These are phyloP conservation scores for Cricetomys ansorgei DNA, from an alignment of 2,113 vertebrate species.

Conservation along the genomic window DNA sequence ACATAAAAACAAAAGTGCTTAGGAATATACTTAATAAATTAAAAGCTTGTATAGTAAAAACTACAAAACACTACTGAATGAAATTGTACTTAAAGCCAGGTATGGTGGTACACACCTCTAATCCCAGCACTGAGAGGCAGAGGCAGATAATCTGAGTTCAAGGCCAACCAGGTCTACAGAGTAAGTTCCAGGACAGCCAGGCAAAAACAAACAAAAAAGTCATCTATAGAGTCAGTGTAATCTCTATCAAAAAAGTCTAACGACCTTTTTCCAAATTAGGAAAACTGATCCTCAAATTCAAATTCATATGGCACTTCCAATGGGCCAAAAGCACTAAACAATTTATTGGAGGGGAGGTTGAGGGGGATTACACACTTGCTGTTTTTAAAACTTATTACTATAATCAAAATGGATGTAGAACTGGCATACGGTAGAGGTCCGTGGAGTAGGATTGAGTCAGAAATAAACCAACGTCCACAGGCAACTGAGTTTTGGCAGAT, in stretches of 20 bases:
- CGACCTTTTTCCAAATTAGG: not conserved
- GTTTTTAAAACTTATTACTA: not conserved
- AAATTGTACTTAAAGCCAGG: not conserved
- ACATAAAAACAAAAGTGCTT: conserved; percentile 4
- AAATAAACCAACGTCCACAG: not conserved
- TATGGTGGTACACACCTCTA: not conserved
- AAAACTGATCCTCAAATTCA: conserved; percentile 22
- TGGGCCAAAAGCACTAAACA: not conserved
- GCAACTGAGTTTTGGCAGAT: not conserved
- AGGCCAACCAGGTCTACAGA: too few species aligned
- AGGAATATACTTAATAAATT: not conserved
- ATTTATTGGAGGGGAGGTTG: not conserved
- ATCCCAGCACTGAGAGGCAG: not conserved
- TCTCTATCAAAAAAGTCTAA: conserved; percentile 52
- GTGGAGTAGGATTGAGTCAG: not conserved
- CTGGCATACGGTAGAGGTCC: not conserved
- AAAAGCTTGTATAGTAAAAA: not conserved
- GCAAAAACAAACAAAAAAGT: not conserved
- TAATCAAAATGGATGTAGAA: not conserved
- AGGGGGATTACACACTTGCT: not conserved
- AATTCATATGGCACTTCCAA: not conserved
- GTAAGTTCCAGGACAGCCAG: not conserved
- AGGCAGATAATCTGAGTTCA: not conserved
- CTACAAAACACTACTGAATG: not conserved
- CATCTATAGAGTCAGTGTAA: not conserved